These are phyloP conservation scores for Metalampra italica DNA, from an alignment of 2,888 invertebrate species.

Conservation along the genomic window DNA sequence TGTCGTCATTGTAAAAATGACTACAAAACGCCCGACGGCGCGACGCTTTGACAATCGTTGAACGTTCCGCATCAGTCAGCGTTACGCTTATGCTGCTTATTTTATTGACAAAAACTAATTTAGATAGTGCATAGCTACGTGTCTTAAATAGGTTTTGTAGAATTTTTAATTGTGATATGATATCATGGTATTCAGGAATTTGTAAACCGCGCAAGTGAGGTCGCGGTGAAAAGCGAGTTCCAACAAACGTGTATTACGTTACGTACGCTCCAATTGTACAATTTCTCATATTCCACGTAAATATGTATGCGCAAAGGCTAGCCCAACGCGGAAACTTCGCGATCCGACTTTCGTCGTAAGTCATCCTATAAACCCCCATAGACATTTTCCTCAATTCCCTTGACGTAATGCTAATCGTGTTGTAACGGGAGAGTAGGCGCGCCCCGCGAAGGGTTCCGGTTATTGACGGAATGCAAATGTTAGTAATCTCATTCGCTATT, in stretches of 20 bases:
- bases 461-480: slow-evolving; percentile 56
- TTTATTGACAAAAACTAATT: neutral
- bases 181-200: no score
- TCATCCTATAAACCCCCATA: slow-evolving; percentile 3
- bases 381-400: slow-evolving; percentile 17
- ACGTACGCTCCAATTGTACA: slow-evolving; percentile 4
- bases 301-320: slow-evolving; percentile 4
- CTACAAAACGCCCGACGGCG: slow-evolving; percentile 27
- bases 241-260: neutral
- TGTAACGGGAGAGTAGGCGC: slow-evolving; percentile 40
- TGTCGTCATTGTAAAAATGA: slow-evolving; percentile 33
- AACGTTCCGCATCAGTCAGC: neutral
- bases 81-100: neutral
- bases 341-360: slow-evolving; percentile 1
- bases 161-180: no score
- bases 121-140: no score
- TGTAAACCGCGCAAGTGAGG: no score
- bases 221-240: no score
- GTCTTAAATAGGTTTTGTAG: no score
- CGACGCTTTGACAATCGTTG: slow-evolving; percentile 20
- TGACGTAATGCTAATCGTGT: slow-evolving; percentile 44
- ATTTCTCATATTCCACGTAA: slow-evolving; percentile 2
- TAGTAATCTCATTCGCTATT: slow-evolving; percentile 34
- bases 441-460: slow-evolving; percentile 32
- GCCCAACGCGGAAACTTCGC: slow-evolving; percentile 6